phyloP scores from a whole-genome alignment of 2,113 vertebrate species.

The Hypanus sabinus region DNA sequence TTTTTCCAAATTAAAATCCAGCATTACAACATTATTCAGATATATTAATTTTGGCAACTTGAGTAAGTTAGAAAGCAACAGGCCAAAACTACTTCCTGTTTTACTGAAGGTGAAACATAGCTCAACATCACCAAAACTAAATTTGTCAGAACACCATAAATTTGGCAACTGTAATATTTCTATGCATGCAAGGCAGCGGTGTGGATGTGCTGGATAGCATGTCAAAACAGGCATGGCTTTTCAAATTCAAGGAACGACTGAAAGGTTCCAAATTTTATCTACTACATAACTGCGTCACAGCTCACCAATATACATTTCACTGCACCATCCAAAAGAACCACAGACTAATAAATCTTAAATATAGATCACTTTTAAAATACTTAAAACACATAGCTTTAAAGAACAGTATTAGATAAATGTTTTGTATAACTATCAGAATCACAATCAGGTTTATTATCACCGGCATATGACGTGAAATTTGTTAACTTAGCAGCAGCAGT shows the following conservation, averaged over 20 bases:
- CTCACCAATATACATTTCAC: background rate
- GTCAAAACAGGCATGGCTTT: background rate
- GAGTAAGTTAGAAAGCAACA: background rate
- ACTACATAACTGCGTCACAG: background rate
- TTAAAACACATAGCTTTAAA: too few relatives aligned
- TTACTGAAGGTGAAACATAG: background rate
- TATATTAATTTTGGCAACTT: background rate
- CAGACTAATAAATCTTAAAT: background rate
- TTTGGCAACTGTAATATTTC: background rate
- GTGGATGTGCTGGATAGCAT: background rate
- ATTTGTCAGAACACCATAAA: background rate
- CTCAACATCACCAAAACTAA: background rate
- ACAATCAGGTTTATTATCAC: too few relatives aligned
- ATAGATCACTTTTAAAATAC: too few relatives aligned
- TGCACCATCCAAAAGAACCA: background rate
- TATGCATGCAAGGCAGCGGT: background rate
- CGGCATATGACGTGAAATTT: too few relatives aligned
- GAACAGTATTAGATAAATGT: too few relatives aligned
- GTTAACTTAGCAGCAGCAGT: too few relatives aligned
- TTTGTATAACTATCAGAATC: too few relatives aligned
- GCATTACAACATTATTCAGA: background rate
- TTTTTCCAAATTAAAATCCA: background rate
- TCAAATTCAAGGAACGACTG: background rate
- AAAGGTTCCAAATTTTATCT: background rate
- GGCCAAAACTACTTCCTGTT: background rate